Conservation (phyloP, 92 coral and sea anemone species). For the Siderastrea siderea region DNA sequence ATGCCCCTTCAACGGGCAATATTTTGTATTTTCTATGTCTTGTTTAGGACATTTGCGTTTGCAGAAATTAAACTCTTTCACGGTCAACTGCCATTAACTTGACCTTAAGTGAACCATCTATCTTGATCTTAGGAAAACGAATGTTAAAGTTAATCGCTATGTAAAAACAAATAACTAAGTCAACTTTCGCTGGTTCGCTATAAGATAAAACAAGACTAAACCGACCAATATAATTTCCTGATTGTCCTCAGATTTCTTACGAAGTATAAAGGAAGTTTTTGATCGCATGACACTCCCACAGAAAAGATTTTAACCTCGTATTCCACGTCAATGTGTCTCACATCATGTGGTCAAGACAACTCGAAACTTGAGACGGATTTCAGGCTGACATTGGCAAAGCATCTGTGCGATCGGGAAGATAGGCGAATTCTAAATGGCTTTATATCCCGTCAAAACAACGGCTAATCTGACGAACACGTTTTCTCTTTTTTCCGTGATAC, state of each 20-base stretch:
- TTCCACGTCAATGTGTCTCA: no score
- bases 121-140: background rate
- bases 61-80: background rate
- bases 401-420: background rate
- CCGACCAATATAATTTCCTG: background rate
- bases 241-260: background rate
- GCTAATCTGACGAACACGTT: background rate
- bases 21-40: background rate
- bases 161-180: background rate
- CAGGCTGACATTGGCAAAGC: background rate
- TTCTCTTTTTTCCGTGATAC: background rate
- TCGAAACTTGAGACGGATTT: background rate
- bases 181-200: background rate
- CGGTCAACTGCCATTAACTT: background rate
- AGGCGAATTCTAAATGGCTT: background rate
- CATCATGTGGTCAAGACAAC: no score
- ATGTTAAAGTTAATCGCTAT: background rate
- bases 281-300: background rate
- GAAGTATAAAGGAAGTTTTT: background rate
- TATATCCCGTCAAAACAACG: background rate
- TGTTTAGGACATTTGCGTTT: background rate
- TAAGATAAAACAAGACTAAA: background rate
- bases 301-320: background rate
- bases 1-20: background rate
- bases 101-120: background rate